A percentile compares a stretch with the other conserved stretches of the same genome.
Evolutionary conservation across 2,888 invertebrate genomes (phyloP).

Genomic region (Caenorhabditis sinica): DNA sequence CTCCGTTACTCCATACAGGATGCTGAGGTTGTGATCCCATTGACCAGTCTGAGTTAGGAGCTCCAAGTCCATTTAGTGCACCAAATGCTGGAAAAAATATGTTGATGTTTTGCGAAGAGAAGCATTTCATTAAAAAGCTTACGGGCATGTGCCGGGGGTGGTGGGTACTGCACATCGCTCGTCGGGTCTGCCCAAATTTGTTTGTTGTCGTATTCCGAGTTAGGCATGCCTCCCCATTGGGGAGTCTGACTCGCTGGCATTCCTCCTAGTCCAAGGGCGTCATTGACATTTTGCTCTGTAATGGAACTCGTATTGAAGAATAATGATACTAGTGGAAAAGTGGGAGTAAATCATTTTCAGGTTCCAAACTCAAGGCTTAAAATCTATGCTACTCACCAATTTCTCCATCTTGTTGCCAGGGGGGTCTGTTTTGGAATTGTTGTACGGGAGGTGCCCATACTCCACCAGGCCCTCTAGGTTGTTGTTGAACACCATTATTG

Average conservation of each 20-base stretch:
- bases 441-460: slow-evolving; percentile 61
- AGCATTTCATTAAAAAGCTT: slow-evolving; percentile 4
- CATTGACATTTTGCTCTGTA: slow-evolving; percentile 58
- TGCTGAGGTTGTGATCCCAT: slow-evolving; percentile 55
- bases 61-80: slow-evolving; percentile 70
- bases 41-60: slow-evolving; percentile 63
- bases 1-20: slow-evolving; percentile 73
- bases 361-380: too few species aligned
- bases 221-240: slow-evolving; percentile 69
- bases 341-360: too few species aligned
- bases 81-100: slow-evolving; percentile 44
- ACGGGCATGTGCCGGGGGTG: slow-evolving; percentile 58
- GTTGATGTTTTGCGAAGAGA: background rate
- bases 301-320: background rate
- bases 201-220: slow-evolving; percentile 62
- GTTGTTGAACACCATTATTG: slow-evolving; percentile 32
- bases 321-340: background rate
- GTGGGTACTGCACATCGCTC: slow-evolving; percentile 44
- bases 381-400: slow-evolving; percentile 33
- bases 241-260: slow-evolving; percentile 21
- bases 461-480: slow-evolving; percentile 18
- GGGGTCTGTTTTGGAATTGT: slow-evolving; percentile 47
- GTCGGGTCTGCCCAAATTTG: slow-evolving; percentile 66
- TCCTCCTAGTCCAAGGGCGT: slow-evolving; percentile 60
- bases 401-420: slow-evolving; percentile 56